These are phyloP conservation scores for Borostomias antarcticus DNA, from an alignment of 2,797 vertebrate genomes.

Conservation along the genomic window DNA sequence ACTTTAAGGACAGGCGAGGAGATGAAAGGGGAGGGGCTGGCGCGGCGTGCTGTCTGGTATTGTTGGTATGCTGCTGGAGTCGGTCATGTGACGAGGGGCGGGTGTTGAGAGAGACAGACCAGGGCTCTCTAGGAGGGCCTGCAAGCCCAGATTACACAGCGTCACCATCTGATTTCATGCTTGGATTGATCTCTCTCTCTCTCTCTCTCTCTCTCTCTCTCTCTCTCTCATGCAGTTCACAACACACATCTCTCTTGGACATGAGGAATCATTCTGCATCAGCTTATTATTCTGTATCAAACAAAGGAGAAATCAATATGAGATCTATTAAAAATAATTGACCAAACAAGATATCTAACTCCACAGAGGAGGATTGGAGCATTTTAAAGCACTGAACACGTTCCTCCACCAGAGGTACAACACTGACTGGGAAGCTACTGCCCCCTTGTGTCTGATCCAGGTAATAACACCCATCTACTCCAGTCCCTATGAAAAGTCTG, in stretches of 20 bases:
- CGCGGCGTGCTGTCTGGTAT: constrained; percentile 34
- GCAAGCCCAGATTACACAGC: constrained; percentile 60
- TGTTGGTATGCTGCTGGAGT: constrained; percentile 31
- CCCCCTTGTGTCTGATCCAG: constrained; percentile 53
- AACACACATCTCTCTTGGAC: neutral
- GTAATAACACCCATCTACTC: constrained; percentile 3
- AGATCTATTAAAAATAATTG: neutral
- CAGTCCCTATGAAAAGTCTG: neutral
- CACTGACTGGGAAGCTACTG: constrained; percentile 31
- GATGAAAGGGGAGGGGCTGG: no score
- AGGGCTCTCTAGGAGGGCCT: constrained; percentile 55
- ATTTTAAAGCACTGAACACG: constrained; percentile 3
- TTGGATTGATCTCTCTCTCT: constrained; percentile 37
- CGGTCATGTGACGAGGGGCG: neutral
- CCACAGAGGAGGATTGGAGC: no score
- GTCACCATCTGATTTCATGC: constrained; percentile 61
- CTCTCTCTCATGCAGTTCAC: no score
- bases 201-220: constrained; percentile 6
- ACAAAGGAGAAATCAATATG: neutral
- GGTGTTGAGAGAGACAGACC: constrained; percentile 35
- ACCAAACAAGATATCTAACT: constrained; percentile 29
- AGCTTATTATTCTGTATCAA: neutral
- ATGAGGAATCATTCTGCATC: no score
- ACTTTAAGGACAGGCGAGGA: no score
- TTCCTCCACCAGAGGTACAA: neutral